A percentile compares a stretch with the other conserved stretches of the same genome.
Conservation (phyloP, 2,113 vertebrate genomes). For the Thermophis baileyi region DNA sequence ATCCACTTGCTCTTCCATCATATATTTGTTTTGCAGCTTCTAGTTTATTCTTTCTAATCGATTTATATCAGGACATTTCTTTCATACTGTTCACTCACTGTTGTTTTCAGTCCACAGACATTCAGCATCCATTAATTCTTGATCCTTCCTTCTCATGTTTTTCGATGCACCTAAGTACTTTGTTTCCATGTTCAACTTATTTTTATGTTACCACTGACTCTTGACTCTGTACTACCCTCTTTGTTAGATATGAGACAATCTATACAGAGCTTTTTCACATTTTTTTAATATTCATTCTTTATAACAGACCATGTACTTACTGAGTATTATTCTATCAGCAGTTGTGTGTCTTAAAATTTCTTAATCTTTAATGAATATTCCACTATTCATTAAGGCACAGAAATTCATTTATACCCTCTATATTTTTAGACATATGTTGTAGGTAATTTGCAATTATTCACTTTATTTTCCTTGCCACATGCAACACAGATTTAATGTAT, state of each 20-base stretch:
- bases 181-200: background rate
- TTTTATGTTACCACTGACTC: background rate
- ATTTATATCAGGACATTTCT: background rate
- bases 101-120: background rate
- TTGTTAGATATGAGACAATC: too few relatives aligned
- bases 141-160: background rate
- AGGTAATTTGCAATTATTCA: background rate
- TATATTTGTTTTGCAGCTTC: background rate
- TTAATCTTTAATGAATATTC: background rate
- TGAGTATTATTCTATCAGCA: background rate
- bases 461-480: background rate
- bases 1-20: background rate
- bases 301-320: background rate
- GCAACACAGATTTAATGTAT: background rate
- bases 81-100: background rate
- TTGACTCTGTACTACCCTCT: background rate
- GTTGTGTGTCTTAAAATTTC: background rate
- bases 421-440: background rate
- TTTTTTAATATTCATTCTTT: background rate
- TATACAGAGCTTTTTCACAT: background rate
- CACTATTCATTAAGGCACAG: background rate
- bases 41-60: background rate
- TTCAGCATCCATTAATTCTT: background rate
- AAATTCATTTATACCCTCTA: background rate
- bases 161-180: background rate